Base-by-base conservation (phyloP, 2,888 invertebrate species). In the Archaeoteleia sp. region DNA sequence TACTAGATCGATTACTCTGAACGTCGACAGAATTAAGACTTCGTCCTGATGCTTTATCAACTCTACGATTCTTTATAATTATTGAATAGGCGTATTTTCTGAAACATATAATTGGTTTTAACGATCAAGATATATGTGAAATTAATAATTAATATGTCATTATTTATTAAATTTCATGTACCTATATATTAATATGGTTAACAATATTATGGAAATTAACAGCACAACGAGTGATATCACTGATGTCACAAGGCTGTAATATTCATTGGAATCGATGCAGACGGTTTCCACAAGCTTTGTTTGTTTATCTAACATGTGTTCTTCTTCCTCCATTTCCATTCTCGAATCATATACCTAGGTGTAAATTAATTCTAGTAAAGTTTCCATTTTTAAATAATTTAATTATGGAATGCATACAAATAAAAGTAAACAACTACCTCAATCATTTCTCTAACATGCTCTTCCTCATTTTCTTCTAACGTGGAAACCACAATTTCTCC, bases 361-460 rank as follows among this genome's bases (percentile, higher is more conserved):
- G 23, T n/a, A 32, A 54, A 15, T 30, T 30, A 13, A 20, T 37
- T 8, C 27, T 27, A 9, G 12, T 35, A 32, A 30, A 13, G 12
- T 25, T 27, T 17, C 3, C 12, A 23, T 1, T 29, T n/a, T 29
- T 29, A 29, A 9, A 29, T n/a, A 23, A 23, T 23, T 7, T 23
- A 23, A 23, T 23, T 7, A 7, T 3, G 23, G 7, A 23, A 23
- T 23, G 3, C 7, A 5, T 23, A 23, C 23, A 23, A 23, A 7
- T 23, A 7, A 23, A 23, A 5, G 3, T 23, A 23, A 23, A 23
- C 7, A 3, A 34, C 73, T 85, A 93, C 95, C 89, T 95, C 94
- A 73, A 95, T 95, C 93, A 95, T 94, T 87, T 95, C 94, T 70
- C 94, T 87, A 20, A 95, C 95, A 82, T 93, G 94, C 81, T 95